Evolutionary conservation across 2,797 vertebrate genomes (phyloP), one percentile per base, ranked within the genome.

Genomic region (Triplophysa yarkandensis): DNA sequence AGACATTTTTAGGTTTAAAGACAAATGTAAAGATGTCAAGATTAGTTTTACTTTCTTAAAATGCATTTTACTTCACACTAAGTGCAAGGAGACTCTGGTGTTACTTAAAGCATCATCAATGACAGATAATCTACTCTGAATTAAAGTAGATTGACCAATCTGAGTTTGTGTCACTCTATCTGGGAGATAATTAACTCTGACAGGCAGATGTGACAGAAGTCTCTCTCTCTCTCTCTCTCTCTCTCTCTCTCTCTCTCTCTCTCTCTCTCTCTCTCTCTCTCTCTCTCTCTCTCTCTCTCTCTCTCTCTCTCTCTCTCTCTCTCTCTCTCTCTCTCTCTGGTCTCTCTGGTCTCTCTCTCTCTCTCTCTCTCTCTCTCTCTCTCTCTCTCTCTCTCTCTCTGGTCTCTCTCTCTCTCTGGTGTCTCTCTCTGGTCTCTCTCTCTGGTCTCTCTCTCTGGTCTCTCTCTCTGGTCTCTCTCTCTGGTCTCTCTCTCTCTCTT

Each of bases 71-170:
- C 13, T 52, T 7, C 41, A 64, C 25, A 21, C 17, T 19, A 52
- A 73, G 14, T 19, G 23, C 43, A 44, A 62, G 43, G 41, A 54
- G 32, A 52, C 46, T 25, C 28, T 34, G 11, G 11, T 41, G 46
- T 50, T n/a, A 54, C 17, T 54, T 63, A 55, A 55, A 28, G 13
- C 14, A 17, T 16, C 52, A 27, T 28, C n/a, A 64, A 43, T 25
- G 70, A 16, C 46, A 43, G 48, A 54, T 73, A 64, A 73, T 73
- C 34, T 64, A 21, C 32, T 73, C 32, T 44, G 60, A 73, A 74
- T 74, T 67, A 74, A 28, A 67, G 63, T 54, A 57, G 72, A 74
- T 66, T 74, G 72, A 28, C 25, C 71, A 65, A 28, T 61, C 65
- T 46, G 36, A 73, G 63, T 54, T 36, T 50, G 44, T 67, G 76